Conservation (phyloP, 2,888 invertebrate species). For the Tiliacea aurago region DNA sequence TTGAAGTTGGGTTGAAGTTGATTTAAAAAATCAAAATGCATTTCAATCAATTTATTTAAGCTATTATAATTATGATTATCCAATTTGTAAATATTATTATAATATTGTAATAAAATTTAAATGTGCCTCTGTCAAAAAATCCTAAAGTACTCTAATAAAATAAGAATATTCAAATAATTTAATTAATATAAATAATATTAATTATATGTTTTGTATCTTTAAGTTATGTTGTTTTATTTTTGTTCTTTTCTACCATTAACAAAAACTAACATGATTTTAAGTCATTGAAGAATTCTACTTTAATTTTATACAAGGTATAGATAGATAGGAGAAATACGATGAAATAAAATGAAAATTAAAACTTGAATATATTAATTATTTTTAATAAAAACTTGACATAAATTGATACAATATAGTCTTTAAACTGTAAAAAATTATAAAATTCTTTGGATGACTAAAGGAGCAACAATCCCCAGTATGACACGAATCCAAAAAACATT, state of each 20-base stretch:
- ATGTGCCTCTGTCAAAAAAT: constrained; percentile 7
- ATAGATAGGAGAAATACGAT: background rate
- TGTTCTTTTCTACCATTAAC: background rate
- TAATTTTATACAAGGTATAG: background rate
- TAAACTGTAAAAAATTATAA: background rate
- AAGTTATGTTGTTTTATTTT: constrained; percentile 11
- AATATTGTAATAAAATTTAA: constrained; percentile 63
- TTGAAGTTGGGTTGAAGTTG: no score
- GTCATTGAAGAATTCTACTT: background rate
- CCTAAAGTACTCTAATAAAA: background rate
- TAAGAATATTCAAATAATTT: constrained; percentile 4
- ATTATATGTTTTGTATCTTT: constrained; percentile 21
- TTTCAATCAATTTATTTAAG: constrained; percentile 46
- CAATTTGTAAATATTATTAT: constrained; percentile 76
- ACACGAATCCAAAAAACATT: background rate
- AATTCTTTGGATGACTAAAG: background rate
- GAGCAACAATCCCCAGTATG: background rate
- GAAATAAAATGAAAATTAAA: background rate
- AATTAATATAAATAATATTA: background rate
- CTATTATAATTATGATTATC: constrained; percentile 55
- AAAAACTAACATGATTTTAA: background rate
- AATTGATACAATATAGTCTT: background rate
- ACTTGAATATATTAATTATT: background rate
- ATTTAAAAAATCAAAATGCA: background rate
- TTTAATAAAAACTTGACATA: no score